Percentiles rank a stretch among this genome's conserved stretches.
phyloP scores from a whole-genome alignment of 2,113 vertebrate genomes.

The Turdus rufiventris region DNA sequence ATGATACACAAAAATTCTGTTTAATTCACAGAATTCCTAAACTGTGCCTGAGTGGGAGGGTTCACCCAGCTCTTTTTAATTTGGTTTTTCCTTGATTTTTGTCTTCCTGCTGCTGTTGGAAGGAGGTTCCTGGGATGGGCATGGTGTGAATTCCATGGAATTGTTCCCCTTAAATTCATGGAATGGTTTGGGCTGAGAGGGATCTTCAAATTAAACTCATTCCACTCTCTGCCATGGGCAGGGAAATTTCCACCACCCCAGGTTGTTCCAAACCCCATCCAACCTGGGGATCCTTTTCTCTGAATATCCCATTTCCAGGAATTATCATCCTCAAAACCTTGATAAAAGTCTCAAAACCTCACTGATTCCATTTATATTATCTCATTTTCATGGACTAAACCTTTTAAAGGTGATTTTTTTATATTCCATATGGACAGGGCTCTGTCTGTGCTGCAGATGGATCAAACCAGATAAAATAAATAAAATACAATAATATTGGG shows the following conservation, averaged over 20 bases:
- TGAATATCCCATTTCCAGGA: not conserved
- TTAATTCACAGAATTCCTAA: not conserved
- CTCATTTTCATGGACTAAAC: not conserved
- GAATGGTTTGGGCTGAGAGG: no score
- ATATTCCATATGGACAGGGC: not conserved
- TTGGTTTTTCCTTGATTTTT: not conserved
- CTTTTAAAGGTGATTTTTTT: not conserved
- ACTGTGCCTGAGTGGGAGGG: accelerated
- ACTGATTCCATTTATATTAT: accelerated
- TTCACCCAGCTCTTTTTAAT: not conserved
- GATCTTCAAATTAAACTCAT: no score
- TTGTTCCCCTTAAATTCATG: not conserved
- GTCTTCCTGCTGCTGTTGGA: not conserved
- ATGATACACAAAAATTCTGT: not conserved
- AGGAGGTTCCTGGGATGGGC: not conserved
- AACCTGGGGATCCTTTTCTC: not conserved
- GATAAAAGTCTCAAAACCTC: not conserved
- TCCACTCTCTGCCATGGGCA: no score
- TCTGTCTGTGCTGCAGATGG: not conserved
- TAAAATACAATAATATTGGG: not conserved
- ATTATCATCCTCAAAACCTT: not conserved
- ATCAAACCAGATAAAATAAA: not conserved
- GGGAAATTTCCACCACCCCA: not conserved
- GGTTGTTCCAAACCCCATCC: not conserved
- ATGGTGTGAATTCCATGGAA: not conserved